A percentile compares a stretch with the other conserved stretches of the same genome.
Evolutionary conservation across 2,797 vertebrate genomes (phyloP).

Genomic region (Malacoraja senta): DNA sequence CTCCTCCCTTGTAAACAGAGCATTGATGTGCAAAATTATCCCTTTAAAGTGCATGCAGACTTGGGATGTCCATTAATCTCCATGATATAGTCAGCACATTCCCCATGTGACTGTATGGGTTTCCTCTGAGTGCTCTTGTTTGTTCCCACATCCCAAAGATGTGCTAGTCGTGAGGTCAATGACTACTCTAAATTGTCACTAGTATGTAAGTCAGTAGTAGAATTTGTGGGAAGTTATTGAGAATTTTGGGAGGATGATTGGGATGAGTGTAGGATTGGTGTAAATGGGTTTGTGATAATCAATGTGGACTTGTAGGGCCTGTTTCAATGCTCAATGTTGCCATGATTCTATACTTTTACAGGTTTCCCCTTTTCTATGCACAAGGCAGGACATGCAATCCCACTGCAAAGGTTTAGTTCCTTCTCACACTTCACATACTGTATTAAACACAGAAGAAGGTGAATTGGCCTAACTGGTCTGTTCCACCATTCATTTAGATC

Average conservation of each 20-base stretch:
- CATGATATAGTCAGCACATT: neutral
- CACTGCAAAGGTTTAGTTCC: neutral
- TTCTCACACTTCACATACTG: neutral
- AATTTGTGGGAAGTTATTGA: no score
- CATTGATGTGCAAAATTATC: neutral
- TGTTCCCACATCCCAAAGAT: no score
- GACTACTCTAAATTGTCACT: no score
- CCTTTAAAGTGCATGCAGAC: neutral
- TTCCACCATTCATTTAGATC: neutral
- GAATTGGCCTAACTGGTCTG: neutral
- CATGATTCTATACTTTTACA: neutral
- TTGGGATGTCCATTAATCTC: neutral
- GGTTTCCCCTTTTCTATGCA: neutral
- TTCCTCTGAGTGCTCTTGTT: no score
- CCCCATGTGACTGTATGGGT: no score
- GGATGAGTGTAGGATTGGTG: no score
- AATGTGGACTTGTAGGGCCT: no score
- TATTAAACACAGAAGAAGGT: neutral
- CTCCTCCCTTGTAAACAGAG: neutral
- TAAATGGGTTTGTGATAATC: no score
- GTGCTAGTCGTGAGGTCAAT: no score
- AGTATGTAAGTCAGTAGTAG: no score
- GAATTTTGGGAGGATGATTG: no score
- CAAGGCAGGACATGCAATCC: neutral
- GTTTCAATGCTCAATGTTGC: no score